Evolutionary conservation across 2,113 vertebrate species (phyloP).

Genomic region (Hystrix brachyura): DNA sequence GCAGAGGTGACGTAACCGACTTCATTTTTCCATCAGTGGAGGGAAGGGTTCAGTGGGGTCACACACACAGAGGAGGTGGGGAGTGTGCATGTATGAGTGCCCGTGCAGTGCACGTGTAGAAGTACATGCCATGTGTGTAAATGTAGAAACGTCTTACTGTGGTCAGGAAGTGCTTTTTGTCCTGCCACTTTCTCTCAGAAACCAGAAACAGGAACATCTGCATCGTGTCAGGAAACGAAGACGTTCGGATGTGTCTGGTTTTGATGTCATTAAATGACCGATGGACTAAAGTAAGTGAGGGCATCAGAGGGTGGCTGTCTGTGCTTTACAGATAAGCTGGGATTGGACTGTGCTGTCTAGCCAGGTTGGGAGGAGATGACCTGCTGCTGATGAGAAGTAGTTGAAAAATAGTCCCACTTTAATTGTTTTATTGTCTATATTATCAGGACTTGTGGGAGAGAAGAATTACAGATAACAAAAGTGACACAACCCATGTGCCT

Average conservation of each 20-base stretch:
- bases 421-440: conserved; percentile 79
- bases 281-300: conserved; percentile 59
- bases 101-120: rapidly evolving
- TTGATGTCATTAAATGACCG: conserved; percentile 61
- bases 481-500: conserved; percentile 76
- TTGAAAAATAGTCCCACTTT: conserved; percentile 77
- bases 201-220: conserved; percentile 51
- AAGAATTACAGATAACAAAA: conserved; percentile 69
- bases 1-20: neutral
- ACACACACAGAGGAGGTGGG: neutral
- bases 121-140: rapidly evolving
- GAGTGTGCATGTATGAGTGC: neutral
- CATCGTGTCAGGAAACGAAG: conserved; percentile 48
- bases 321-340: conserved; percentile 69
- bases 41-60: neutral
- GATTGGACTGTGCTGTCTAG: conserved; percentile 31
- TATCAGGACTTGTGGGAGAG: conserved; percentile 73
- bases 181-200: conserved; percentile 6
- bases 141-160: neutral
- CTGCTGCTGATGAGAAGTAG: conserved; percentile 69
- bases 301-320: neutral
- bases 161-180: neutral
- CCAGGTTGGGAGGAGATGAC: conserved; percentile 43
- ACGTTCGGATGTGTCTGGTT: conserved; percentile 63
- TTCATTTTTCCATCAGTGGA: neutral